Conservation (phyloP, 2,888 invertebrate species). For the Lasioglossum vierecki region DNA sequence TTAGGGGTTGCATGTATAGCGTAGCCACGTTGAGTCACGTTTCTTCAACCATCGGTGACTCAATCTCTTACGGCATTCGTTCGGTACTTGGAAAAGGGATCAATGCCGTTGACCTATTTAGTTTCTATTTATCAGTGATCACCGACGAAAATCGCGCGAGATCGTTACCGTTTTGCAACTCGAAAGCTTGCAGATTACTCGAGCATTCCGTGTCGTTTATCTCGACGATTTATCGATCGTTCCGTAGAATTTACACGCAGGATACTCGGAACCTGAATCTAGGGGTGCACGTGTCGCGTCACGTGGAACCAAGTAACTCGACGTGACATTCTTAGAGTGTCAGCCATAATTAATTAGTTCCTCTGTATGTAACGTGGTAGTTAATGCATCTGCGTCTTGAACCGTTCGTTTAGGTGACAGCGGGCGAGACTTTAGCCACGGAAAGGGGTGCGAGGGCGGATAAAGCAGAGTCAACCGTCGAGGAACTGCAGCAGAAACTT, state of each 20-base stretch:
- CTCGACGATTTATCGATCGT: conserved; percentile 22
- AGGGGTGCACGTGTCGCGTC: background rate
- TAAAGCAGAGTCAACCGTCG: conserved; percentile 69
- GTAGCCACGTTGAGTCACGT: conserved; percentile 72
- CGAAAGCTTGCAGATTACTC: background rate
- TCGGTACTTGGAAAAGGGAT: conserved; percentile 70
- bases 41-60: conserved; percentile 73
- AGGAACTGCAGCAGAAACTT: conserved; percentile 73
- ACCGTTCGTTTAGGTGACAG: conserved; percentile 63
- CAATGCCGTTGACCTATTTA: conserved; percentile 70
- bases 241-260: background rate
- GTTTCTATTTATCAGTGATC: conserved; percentile 33
- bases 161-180: background rate
- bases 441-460: conserved; percentile 70
- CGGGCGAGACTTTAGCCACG: conserved; percentile 69
- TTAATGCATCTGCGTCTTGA: background rate
- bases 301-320: background rate
- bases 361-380: background rate
- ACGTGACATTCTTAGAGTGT: background rate
- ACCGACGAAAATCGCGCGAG: conserved; percentile 5
- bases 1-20: conserved; percentile 54
- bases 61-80: conserved; percentile 76
- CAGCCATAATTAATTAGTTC: background rate
- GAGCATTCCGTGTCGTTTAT: background rate
- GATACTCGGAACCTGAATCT: background rate